Evolutionary conservation across 2,888 invertebrate genomes (phyloP).

Genomic region (Ornithoptera priamus): DNA sequence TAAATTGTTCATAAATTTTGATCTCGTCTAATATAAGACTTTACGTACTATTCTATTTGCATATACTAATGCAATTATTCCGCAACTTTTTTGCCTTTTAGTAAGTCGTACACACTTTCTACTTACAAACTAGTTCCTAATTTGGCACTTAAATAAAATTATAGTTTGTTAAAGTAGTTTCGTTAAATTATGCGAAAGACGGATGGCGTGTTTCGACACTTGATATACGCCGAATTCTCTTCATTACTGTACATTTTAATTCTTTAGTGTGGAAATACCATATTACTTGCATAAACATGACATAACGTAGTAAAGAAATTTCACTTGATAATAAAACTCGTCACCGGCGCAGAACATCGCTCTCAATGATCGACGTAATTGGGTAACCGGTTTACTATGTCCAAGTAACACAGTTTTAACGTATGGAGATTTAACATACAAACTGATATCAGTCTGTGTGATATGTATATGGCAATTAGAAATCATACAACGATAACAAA

Average conservation of each 20-base stretch:
- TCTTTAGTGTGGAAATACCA: conserved; percentile 15
- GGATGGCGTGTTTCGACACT: background rate
- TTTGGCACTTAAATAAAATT: background rate
- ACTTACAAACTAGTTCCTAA: background rate
- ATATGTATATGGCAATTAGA: background rate
- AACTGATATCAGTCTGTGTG: background rate
- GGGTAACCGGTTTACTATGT: conserved; percentile 25
- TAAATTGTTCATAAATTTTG: too few species aligned
- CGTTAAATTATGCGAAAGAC: background rate
- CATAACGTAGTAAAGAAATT: conserved; percentile 24
- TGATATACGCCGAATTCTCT: background rate
- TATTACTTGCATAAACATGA: conserved; percentile 25
- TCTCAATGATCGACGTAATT: conserved; percentile 27
- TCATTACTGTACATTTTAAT: background rate
- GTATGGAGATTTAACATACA: background rate
- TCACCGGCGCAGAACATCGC: conserved; percentile 17
- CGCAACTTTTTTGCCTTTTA: background rate
- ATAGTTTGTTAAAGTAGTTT: background rate
- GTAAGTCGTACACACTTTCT: background rate
- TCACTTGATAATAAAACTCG: conserved; percentile 23
- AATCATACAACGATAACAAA: background rate
- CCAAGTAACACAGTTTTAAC: conserved; percentile 26
- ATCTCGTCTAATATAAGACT: too few species aligned
- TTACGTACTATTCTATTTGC: background rate
- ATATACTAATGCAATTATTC: background rate